Evolutionary conservation across 2,797 vertebrate species (phyloP).

Genomic region (Sebastes steindachneri): DNA sequence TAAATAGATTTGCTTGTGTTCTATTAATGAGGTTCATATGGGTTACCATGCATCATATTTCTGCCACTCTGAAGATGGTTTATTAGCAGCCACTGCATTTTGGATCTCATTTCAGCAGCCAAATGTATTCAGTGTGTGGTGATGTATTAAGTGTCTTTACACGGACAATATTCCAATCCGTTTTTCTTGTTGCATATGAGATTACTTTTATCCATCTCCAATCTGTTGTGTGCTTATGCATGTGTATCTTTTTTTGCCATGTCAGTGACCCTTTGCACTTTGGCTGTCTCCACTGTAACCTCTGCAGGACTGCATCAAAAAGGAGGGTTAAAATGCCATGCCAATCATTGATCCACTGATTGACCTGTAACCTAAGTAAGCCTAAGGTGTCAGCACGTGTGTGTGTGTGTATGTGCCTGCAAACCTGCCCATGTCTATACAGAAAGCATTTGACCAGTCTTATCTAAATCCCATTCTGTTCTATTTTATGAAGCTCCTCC

Average conservation of each 20-base stretch:
- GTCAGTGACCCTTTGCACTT: slow-evolving; percentile 28
- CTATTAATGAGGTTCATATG: slow-evolving; percentile 80
- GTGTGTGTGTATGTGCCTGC: too few relatives aligned
- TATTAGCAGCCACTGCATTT: slow-evolving; percentile 70
- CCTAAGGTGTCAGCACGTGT: background rate
- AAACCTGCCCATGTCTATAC: background rate
- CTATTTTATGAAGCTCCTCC: background rate
- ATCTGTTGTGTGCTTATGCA: background rate
- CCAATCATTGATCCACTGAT: slow-evolving; percentile 57
- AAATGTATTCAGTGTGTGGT: slow-evolving; percentile 67
- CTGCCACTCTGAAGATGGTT: slow-evolving; percentile 73
- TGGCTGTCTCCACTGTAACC: slow-evolving; percentile 23
- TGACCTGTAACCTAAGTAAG: slow-evolving; percentile 20
- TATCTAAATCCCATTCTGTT: background rate
- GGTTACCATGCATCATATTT: slow-evolving; percentile 77
- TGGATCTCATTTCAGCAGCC: slow-evolving; percentile 74
- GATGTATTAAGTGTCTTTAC: slow-evolving; percentile 69
- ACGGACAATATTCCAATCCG: slow-evolving; percentile 51
- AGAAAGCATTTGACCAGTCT: background rate
- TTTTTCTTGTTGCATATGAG: slow-evolving; percentile 41
- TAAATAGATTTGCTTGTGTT: slow-evolving; percentile 81
- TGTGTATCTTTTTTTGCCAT: background rate
- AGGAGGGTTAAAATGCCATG: slow-evolving; percentile 26
- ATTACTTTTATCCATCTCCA: slow-evolving; percentile 26
- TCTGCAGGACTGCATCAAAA: slow-evolving; percentile 27